These are phyloP conservation scores for Microplitis demolitor DNA, from an alignment of 1,140 invertebrate genomes.

Conservation along the genomic window DNA sequence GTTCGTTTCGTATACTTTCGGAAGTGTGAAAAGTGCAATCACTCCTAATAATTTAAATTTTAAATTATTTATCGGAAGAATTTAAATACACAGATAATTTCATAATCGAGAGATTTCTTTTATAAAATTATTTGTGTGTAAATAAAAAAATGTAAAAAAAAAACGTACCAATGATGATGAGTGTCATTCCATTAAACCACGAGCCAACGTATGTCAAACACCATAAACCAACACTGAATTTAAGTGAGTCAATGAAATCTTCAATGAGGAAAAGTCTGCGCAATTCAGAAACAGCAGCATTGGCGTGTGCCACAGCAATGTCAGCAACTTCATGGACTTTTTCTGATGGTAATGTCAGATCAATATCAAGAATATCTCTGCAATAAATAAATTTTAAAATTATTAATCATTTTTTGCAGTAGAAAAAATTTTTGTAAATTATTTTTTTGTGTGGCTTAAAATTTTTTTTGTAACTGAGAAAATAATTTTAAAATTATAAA, in stretches of 20 bases:
- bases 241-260: constrained; percentile 93
- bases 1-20: constrained; percentile 98
- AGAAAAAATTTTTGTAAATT: background rate
- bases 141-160: background rate
- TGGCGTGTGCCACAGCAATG: constrained; percentile 81
- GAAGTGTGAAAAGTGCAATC: constrained; percentile 91
- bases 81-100: background rate
- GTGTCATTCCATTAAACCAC: constrained; percentile 98
- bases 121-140: background rate
- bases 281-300: constrained; percentile 79
- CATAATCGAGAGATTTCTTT: background rate
- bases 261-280: constrained; percentile 94
- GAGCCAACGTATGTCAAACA: constrained; percentile 93
- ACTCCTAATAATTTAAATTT: constrained; percentile 73
- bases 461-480: too few species aligned
- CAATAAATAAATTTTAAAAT: constrained; percentile 42
- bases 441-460: background rate
- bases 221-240: constrained; percentile 93
- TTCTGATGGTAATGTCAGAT: constrained; percentile 83
- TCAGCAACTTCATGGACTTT: constrained; percentile 86
- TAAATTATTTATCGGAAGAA: background rate
- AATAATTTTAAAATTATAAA: too few species aligned
- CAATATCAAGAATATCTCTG: constrained; percentile 86
- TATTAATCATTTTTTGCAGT: constrained; percentile 14
- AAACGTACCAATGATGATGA: constrained; percentile 84